Percentiles rank a stretch among this genome's conserved stretches.
These are phyloP conservation scores for Caenorhabditis latens DNA, from an alignment of 1,140 invertebrate genomes.

Conservation along the genomic window DNA sequence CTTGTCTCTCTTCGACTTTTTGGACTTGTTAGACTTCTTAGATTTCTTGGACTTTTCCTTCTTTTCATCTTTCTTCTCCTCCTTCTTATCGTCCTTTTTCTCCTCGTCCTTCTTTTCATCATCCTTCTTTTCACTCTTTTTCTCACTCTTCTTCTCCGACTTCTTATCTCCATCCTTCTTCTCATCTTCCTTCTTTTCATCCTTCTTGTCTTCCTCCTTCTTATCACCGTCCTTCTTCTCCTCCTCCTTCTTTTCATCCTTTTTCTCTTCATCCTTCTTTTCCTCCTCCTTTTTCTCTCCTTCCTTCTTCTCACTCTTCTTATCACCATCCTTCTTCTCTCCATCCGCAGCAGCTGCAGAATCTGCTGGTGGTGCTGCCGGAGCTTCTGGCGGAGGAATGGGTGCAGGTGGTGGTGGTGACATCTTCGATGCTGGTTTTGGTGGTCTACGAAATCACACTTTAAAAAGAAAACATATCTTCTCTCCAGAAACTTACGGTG, in stretches of 20 bases:
- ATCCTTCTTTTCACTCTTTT: too few species aligned
- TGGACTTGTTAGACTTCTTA: too few species aligned
- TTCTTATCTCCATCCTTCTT: not conserved
- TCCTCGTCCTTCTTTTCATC: too few species aligned
- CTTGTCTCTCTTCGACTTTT: too few species aligned
- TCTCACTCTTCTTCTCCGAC: not conserved
- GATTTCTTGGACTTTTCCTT: too few species aligned
- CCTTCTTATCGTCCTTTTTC: too few species aligned
- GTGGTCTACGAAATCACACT: not conserved
- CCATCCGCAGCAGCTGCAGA: not conserved
- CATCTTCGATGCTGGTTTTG: slow-evolving; percentile 1
- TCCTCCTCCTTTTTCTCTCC: not conserved
- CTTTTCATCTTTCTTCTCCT: too few species aligned
- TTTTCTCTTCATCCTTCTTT: not conserved
- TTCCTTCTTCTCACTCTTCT: slow-evolving; percentile 26
- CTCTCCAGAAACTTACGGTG: not conserved
- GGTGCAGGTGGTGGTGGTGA: slow-evolving; percentile 1
- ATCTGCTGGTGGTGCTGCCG: not conserved
- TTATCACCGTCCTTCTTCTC: not conserved
- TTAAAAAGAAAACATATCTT: too few species aligned
- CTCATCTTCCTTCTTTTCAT: not conserved
- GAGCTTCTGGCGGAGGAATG: not conserved
- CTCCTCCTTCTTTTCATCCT: not conserved
- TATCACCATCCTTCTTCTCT: slow-evolving; percentile 26
- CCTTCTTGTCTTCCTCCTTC: not conserved